Percentiles rank a stretch among this genome's conserved stretches.
Conservation (phyloP, 2,797 vertebrate genomes). For the Salmo trutta region DNA sequence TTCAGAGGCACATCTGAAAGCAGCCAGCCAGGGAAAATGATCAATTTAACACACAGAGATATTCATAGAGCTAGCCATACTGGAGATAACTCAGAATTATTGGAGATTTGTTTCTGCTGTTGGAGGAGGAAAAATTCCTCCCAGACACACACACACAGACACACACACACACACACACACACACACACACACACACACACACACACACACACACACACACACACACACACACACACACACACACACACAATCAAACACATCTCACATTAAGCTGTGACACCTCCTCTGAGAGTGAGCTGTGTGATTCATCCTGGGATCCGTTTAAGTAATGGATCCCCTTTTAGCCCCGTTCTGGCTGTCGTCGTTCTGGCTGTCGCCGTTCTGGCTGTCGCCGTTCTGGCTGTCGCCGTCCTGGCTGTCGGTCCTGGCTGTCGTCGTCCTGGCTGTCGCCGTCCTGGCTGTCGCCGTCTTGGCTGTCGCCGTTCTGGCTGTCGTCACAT, state of each 20-base stretch:
- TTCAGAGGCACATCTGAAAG: slow-evolving; percentile 9
- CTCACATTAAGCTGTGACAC: slow-evolving; percentile 41
- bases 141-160: no score
- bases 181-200: slow-evolving; percentile 10
- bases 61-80: background rate
- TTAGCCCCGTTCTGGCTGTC: background rate
- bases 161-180: slow-evolving; percentile 6
- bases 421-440: background rate
- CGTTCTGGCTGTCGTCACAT: slow-evolving; percentile 2
- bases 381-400: slow-evolving; percentile 6
- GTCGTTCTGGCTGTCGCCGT: background rate
- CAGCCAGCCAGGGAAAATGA: background rate
- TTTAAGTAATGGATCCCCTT: slow-evolving; percentile 37
- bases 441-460: slow-evolving; percentile 9
- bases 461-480: background rate
- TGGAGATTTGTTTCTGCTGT: background rate
- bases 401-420: background rate
- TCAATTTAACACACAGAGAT: background rate
- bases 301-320: slow-evolving; percentile 19
- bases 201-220: slow-evolving; percentile 9
- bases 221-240: background rate
- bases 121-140: slow-evolving; percentile 14
- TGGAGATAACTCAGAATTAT: background rate
- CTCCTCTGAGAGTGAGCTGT: slow-evolving; percentile 15
- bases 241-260: slow-evolving; percentile 44